These are phyloP conservation scores for Tragelaphus eurycerus DNA, from an alignment of 2,797 vertebrate species.

Conservation along the genomic window DNA sequence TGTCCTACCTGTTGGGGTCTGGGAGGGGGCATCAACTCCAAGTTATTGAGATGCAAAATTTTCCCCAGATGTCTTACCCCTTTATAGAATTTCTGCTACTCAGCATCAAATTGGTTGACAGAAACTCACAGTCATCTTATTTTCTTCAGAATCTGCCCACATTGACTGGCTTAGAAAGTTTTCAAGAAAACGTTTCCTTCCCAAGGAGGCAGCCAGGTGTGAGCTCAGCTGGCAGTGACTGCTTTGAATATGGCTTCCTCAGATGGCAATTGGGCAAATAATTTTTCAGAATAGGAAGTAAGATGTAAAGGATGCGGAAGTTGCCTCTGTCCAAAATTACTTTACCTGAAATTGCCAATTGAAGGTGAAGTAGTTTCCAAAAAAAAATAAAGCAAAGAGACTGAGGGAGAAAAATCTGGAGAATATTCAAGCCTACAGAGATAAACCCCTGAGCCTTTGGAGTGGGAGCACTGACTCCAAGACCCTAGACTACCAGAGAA, in stretches of 20 bases:
- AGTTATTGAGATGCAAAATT: background rate
- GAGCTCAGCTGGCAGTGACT: background rate
- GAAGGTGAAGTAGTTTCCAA: background rate
- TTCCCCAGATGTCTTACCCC: background rate
- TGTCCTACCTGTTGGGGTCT: background rate
- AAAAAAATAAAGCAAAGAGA: background rate
- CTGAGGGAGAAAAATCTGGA: background rate
- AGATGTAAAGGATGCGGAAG: background rate
- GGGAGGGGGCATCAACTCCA: rapidly evolving
- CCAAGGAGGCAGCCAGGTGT: background rate
- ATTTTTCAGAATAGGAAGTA: background rate
- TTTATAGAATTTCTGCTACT: background rate
- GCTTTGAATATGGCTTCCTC: background rate
- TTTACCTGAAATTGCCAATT: background rate
- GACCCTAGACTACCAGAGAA: background rate
- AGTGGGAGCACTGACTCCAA: background rate
- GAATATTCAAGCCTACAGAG: background rate
- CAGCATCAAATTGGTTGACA: background rate
- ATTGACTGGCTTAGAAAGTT: background rate
- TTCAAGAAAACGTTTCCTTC: background rate
- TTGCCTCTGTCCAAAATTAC: background rate
- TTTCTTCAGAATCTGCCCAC: background rate
- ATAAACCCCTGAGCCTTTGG: background rate
- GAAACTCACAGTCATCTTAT: background rate
- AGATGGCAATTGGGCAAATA: background rate